phyloP scores from a whole-genome alignment of 2,888 invertebrate genomes.

The Troglohyphantes excavatus region DNA sequence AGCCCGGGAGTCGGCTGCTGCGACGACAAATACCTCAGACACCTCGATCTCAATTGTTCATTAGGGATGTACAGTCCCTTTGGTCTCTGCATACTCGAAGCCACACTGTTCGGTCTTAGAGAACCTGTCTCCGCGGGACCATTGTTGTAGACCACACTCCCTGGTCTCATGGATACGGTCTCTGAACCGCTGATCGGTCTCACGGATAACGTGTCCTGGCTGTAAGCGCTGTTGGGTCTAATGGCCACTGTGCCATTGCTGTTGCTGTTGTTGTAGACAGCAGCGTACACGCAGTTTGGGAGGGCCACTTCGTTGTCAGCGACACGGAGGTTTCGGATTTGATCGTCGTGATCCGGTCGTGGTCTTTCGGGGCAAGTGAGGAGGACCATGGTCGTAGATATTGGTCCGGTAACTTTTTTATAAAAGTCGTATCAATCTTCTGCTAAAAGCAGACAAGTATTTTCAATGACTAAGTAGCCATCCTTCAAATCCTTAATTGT shows the following conservation, averaged over 20 bases:
- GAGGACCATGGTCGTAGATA: constrained; percentile 35
- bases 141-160: background rate
- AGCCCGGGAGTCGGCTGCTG: background rate
- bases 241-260: background rate
- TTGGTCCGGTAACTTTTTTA: background rate
- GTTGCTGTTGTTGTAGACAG: constrained; percentile 28
- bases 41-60: constrained; percentile 62
- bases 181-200: no score
- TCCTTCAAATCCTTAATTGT: no score
- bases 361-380: constrained; percentile 55
- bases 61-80: constrained; percentile 72
- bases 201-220: background rate
- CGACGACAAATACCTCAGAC: constrained; percentile 41
- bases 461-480: no score
- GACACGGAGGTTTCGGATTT: background rate
- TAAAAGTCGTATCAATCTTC: no score
- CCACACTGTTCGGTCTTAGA: background rate
- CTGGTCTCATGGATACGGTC: background rate
- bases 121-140: background rate
- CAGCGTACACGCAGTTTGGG: background rate
- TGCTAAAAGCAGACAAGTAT: no score
- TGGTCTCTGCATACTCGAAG: constrained; percentile 16
- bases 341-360: constrained; percentile 12
- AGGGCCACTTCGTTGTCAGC: background rate
- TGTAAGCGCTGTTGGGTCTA: background rate